Evolutionary conservation across 2,888 invertebrate species (phyloP), one percentile per base, ranked within the genome.

Genomic region (Xanthorhoe designata): DNA sequence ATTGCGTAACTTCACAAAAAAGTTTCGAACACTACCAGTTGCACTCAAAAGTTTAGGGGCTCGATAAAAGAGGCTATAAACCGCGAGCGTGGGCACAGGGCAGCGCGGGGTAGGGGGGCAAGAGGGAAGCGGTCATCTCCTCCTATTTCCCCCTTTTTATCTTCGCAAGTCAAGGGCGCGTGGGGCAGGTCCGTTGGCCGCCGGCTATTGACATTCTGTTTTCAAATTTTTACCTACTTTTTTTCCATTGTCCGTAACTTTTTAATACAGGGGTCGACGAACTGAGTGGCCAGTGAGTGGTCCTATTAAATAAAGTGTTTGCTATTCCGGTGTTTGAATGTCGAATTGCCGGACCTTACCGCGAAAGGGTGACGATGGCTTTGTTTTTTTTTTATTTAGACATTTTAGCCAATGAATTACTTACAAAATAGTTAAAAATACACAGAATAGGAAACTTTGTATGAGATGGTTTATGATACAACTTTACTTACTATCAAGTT

Each of bases 161-260:
- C 92, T 89, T 83, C 86, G 82, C 91, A 92, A 92, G 90, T 90
- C 92, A 92, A 91, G 92, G 92, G 91, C 92, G 91, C 89, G 89
- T 93, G 92, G 88, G 92, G 92, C 91, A 92, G 92, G 92, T 92
- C 88, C 90, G 86, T 88, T 85, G 89, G 88, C 92, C 90, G 90
- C 76, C 90, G 92, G 92, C 92, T 92, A 93, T 92, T 92, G 92
- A 92, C 92, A 91, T 92, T 91, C 87, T 89, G 88, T 92, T 91
- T 90, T 91, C 88, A 91, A 92, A 92, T 91, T 90, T 90, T 89
- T 91, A 89, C 92, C 91, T 88, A 91, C 91, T 90, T 90, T 83
- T n/a, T 89, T 89, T 85, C 87, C 89, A 90, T 90, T 92, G 92
- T 91, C 90, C 90, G 91, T 84, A 91, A 92, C 90, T 92, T 92